Evolutionary conservation across 2,888 invertebrate species (phyloP).

Genomic region (Barypeithes pellucidus): DNA sequence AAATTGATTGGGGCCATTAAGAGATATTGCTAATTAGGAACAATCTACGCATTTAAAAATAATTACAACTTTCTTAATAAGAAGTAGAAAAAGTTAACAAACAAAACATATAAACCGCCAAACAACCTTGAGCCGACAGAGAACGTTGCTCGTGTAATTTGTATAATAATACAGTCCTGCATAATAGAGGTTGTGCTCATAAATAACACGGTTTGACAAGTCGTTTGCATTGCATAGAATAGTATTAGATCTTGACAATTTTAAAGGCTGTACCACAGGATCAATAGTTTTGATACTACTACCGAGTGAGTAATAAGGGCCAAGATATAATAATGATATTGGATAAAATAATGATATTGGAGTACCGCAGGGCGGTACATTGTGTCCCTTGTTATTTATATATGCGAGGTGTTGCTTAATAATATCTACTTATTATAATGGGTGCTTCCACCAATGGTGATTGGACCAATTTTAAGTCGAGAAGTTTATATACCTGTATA

Average conservation of each 20-base stretch:
- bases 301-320: too few relatives aligned
- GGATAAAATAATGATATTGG: too few relatives aligned
- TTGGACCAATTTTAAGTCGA: too few relatives aligned
- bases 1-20: not conserved
- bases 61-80: constrained; percentile 31
- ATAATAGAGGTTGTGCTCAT: constrained; percentile 49
- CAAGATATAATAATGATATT: too few relatives aligned
- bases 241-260: constrained; percentile 15
- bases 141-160: constrained; percentile 49
- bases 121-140: constrained; percentile 38
- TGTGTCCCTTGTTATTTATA: too few relatives aligned
- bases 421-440: too few relatives aligned
- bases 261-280: not conserved
- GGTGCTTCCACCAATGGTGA: too few relatives aligned
- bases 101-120: constrained; percentile 31
- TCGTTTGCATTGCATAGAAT: constrained; percentile 50
- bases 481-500: too few relatives aligned
- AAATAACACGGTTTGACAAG: constrained; percentile 49
- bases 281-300: too few relatives aligned
- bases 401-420: too few relatives aligned
- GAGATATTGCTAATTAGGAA: not conserved
- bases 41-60: constrained; percentile 18
- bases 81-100: constrained; percentile 32
- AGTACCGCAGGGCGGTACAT: too few relatives aligned
- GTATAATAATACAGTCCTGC: constrained; percentile 45